Conservation (phyloP, 2,888 invertebrate genomes). For the Dynastes hyllus region DNA sequence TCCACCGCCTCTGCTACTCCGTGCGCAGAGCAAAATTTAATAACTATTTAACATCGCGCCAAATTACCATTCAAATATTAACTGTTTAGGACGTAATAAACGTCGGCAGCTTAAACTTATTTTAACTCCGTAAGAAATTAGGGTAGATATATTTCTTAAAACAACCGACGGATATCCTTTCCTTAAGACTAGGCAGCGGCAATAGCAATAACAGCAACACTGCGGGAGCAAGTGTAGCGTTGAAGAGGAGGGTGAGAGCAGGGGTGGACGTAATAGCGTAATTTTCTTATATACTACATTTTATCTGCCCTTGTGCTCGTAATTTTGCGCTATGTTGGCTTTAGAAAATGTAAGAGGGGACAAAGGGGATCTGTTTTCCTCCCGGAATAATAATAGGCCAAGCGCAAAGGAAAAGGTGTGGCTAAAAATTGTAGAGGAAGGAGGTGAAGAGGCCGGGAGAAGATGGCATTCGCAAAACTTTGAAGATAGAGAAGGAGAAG, state of each 20-base stretch:
- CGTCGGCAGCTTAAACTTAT: slow-evolving; percentile 33
- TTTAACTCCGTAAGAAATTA: slow-evolving; percentile 40
- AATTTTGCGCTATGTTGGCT: slow-evolving; percentile 36
- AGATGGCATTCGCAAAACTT: too few species aligned
- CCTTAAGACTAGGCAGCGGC: too few species aligned
- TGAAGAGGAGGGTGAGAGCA: too few species aligned
- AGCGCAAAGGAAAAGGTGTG: neutral
- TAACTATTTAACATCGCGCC: slow-evolving; percentile 25
- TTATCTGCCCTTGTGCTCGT: slow-evolving; percentile 34
- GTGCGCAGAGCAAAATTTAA: slow-evolving; percentile 17
- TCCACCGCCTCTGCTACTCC: neutral
- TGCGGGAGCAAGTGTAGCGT: neutral
- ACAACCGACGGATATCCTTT: slow-evolving; percentile 14
- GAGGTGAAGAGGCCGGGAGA: neutral
- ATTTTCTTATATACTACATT: slow-evolving; percentile 41
- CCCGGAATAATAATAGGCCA: slow-evolving; percentile 36
- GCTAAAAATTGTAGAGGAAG: too few species aligned
- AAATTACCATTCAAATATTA: slow-evolving; percentile 44
- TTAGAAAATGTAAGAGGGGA: neutral
- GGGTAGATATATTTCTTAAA: slow-evolving; percentile 28
- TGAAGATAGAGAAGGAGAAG: neutral
- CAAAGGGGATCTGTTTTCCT: slow-evolving; percentile 29
- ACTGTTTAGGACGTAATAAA: slow-evolving; percentile 39
- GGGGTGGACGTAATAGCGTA: neutral
- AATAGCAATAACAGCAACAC: too few species aligned